A percentile compares a stretch with the other conserved stretches of the same genome.
Evolutionary conservation across 2,113 vertebrate genomes (phyloP).

Genomic region (Syrmaticus mikado): DNA sequence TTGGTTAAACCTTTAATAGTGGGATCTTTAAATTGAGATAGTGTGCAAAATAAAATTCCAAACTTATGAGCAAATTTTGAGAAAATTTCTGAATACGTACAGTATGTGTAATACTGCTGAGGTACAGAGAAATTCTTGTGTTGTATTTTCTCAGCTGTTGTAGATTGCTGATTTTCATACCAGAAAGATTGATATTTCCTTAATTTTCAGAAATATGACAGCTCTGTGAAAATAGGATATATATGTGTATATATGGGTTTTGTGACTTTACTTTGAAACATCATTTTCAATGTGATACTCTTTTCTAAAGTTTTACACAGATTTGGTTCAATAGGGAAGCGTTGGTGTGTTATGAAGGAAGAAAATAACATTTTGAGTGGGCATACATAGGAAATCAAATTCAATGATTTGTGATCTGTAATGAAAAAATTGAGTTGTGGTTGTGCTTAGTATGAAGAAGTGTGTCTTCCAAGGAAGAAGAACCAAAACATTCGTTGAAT

Average conservation of each 20-base stretch:
- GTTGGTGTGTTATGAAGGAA: fast-evolving
- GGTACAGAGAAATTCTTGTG: background rate
- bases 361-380: background rate
- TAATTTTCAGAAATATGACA: background rate
- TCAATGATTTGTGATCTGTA: background rate
- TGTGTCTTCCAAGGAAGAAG: background rate
- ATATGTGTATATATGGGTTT: background rate
- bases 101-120: background rate
- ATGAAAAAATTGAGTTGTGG: background rate
- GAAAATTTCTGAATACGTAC: background rate
- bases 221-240: background rate
- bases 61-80: background rate
- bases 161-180: background rate
- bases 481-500: background rate
- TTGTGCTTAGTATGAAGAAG: background rate
- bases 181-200: background rate
- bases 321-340: background rate
- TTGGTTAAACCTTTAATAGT: background rate
- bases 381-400: background rate
- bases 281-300: background rate
- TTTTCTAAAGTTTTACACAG: background rate
- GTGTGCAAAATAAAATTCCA: background rate
- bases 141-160: background rate
- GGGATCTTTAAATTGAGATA: background rate
- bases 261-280: background rate